Percentiles rank a stretch among this genome's conserved stretches.
Evolutionary conservation across 2,888 invertebrate genomes (phyloP).

Genomic region (Heliconius cydno): DNA sequence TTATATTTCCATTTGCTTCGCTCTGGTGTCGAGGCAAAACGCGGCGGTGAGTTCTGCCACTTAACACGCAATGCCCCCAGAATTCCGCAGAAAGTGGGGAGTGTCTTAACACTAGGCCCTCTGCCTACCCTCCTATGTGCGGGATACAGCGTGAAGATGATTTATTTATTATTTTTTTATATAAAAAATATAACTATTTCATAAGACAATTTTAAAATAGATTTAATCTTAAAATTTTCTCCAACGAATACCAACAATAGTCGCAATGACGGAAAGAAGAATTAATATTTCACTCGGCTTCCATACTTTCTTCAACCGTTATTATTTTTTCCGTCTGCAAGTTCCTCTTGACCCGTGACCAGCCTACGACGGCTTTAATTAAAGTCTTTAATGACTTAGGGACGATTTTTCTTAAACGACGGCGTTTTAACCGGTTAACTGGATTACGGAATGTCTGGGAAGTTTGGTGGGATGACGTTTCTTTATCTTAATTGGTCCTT

Average conservation of each 20-base stretch:
- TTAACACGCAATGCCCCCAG: too few species aligned
- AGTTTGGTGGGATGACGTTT: slow-evolving; percentile 57
- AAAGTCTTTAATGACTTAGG: slow-evolving; percentile 74
- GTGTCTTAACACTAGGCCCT: too few species aligned
- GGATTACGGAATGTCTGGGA: slow-evolving; percentile 70
- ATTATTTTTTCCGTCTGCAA: slow-evolving; percentile 56
- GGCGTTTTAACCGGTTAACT: slow-evolving; percentile 59
- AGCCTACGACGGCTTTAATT: slow-evolving; percentile 66
- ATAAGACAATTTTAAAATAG: not conserved
- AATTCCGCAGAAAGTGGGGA: too few species aligned
- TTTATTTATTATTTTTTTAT: too few species aligned
- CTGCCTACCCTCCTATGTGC: too few species aligned
- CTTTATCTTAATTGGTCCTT: slow-evolving; percentile 36
- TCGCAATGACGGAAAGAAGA: slow-evolving; percentile 18
- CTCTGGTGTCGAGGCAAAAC: too few species aligned
- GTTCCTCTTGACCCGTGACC: slow-evolving; percentile 56
- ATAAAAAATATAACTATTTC: too few species aligned
- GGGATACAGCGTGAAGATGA: too few species aligned
- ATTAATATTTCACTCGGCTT: slow-evolving; percentile 35
- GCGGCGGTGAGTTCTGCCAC: too few species aligned
- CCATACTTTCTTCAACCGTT: slow-evolving; percentile 49
- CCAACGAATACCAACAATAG: not conserved
- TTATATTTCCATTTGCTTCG: too few species aligned
- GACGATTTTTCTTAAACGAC: slow-evolving; percentile 63
- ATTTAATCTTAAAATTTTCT: slow-evolving; percentile 5